A percentile compares a stretch with the other conserved stretches of the same genome.
Evolutionary conservation across 1,140 invertebrate genomes (phyloP).

Genomic region (Magallana ariakensis): DNA sequence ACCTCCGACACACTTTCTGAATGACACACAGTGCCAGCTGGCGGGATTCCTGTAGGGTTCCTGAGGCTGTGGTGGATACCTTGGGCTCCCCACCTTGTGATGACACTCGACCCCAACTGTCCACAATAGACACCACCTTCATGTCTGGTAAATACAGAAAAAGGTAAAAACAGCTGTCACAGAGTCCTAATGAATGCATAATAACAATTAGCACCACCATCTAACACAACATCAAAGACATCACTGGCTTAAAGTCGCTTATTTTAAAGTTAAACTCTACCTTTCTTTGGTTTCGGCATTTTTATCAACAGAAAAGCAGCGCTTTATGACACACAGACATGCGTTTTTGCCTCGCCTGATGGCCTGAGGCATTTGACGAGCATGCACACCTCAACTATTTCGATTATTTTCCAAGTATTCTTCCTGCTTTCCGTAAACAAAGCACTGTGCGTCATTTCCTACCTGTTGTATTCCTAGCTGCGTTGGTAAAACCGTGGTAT

Average conservation of each 20-base stretch:
- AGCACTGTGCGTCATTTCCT: not conserved
- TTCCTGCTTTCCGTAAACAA: not conserved
- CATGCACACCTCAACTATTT: not conserved
- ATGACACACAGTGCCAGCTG: constrained; percentile 76
- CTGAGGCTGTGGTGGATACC: constrained; percentile 56
- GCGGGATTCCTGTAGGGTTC: constrained; percentile 54
- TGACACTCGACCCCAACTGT: constrained; percentile 66
- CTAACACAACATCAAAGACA: no score
- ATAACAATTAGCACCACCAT: not conserved
- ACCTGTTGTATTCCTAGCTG: not conserved
- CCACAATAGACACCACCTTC: constrained; percentile 94
- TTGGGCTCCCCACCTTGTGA: constrained; percentile 54
- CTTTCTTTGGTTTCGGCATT: not conserved
- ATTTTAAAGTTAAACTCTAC: not conserved
- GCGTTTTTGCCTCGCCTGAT: not conserved
- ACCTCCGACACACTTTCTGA: constrained; percentile 78
- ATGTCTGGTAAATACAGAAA: constrained; percentile 80
- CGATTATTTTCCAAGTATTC: not conserved
- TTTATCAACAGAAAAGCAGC: no score
- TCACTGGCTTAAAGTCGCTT: no score
- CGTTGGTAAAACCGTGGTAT: not conserved
- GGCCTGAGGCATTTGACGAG: not conserved
- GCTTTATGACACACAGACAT: not conserved
- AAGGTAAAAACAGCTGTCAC: not conserved
- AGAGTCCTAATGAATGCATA: not conserved